These are phyloP conservation scores for Lates japonicus DNA, from an alignment of 2,797 vertebrate species.

Conservation along the genomic window DNA sequence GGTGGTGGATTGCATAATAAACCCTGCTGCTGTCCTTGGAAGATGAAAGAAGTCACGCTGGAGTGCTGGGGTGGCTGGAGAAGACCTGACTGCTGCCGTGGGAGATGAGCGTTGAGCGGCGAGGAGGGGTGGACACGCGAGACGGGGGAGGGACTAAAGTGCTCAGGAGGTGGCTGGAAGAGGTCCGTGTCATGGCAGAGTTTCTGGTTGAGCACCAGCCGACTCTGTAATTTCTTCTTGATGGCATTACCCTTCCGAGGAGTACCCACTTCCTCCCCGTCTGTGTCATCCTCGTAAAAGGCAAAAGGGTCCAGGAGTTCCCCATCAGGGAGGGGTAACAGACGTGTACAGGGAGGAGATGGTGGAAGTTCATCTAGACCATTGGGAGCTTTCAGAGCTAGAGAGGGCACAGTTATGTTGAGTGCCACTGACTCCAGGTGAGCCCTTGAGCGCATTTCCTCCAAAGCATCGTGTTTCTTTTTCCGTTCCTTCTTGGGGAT, in stretches of 20 bases:
- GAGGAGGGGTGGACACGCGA: conserved; percentile 83
- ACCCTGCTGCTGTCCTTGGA: conserved; percentile 90
- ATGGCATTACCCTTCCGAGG: conserved; percentile 91
- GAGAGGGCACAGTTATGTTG: conserved; percentile 95
- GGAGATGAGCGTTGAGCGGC: conserved; percentile 86
- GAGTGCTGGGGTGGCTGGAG: conserved; percentile 87
- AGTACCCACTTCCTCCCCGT: conserved; percentile 89
- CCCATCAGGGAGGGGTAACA: conserved; percentile 91
- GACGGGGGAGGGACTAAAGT: conserved; percentile 94
- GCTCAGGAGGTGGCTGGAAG: conserved; percentile 93
- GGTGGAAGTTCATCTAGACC: conserved; percentile 95
- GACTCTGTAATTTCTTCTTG: conserved; percentile 95
- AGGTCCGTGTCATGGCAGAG: conserved; percentile 88
- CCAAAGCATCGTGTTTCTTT: conserved; percentile 98
- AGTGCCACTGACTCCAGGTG: conserved; percentile 97
- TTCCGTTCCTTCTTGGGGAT: conserved; percentile 99
- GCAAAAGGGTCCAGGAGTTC: conserved; percentile 97
- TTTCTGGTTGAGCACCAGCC: conserved; percentile 92
- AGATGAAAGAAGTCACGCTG: conserved; percentile 83
- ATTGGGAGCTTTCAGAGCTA: conserved; percentile 96
- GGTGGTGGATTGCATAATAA: conserved; percentile 97
- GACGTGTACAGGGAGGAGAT: conserved; percentile 93
- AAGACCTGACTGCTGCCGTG: conserved; percentile 83
- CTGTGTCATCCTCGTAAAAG: conserved; percentile 92
- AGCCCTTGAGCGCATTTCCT: conserved; percentile 93